phyloP scores from a whole-genome alignment of 2,113 vertebrate genomes.

The Gambusia holbrooki region DNA sequence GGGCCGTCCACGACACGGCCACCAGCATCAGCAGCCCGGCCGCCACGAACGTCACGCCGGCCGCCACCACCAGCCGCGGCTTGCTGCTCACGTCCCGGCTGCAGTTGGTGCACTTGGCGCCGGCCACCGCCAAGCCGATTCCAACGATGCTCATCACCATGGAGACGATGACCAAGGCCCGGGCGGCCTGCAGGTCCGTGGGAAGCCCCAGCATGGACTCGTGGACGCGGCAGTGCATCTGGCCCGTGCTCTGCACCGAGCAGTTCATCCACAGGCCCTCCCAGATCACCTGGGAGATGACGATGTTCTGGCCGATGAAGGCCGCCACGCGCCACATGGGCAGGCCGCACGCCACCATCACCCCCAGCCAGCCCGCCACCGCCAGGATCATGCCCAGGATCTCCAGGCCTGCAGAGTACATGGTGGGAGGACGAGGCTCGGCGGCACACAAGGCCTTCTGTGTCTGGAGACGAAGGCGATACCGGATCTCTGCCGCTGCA shows the following conservation, averaged over 20 bases:
- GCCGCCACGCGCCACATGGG: conserved; percentile 84
- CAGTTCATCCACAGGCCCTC: conserved; percentile 86
- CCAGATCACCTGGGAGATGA: conserved; percentile 85
- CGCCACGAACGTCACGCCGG: conserved; percentile 69
- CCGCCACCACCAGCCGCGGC: conserved; percentile 69
- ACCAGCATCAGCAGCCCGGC: conserved; percentile 79
- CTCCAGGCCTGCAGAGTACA: conserved; percentile 82
- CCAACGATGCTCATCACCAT: conserved; percentile 75
- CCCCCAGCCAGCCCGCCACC: conserved; percentile 82
- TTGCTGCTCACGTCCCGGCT: conserved; percentile 73
- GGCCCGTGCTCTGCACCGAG: conserved; percentile 85
- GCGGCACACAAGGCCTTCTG: conserved; percentile 67
- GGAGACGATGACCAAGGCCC: conserved; percentile 77
- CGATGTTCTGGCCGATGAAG: conserved; percentile 83
- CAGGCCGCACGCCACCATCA: conserved; percentile 82
- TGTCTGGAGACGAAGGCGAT: conserved; percentile 69
- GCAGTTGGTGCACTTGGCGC: conserved; percentile 85
- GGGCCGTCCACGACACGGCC: conserved; percentile 82
- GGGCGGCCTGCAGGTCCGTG: conserved; percentile 76
- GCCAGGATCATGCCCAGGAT: conserved; percentile 82
- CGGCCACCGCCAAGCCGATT: conserved; percentile 75
- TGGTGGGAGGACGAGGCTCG: conserved; percentile 35
- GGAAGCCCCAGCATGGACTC: conserved; percentile 83
- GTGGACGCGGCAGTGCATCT: conserved; percentile 84
- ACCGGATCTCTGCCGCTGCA: conserved; percentile 71